Conservation (phyloP, 2,113 vertebrate genomes). For the Clinocottus analis region DNA sequence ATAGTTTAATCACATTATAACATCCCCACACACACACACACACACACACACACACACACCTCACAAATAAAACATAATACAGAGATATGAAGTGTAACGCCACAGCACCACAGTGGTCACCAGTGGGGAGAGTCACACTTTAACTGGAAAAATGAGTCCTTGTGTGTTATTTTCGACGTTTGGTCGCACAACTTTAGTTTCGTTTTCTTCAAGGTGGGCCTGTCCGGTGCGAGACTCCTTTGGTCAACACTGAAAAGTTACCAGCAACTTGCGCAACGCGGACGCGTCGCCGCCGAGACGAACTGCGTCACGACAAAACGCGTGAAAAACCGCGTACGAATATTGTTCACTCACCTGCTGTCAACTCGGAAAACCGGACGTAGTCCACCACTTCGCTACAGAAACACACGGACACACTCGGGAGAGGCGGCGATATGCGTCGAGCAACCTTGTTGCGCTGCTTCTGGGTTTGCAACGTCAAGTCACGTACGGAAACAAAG, state of each 20-base stretch:
- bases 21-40: too few species aligned
- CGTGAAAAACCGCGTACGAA: background rate
- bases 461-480: conserved; percentile 1
- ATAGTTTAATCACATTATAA: background rate
- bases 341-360: conserved; percentile 50
- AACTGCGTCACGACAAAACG: conserved; percentile 64
- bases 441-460: background rate
- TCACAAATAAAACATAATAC: too few species aligned
- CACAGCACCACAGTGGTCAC: background rate
- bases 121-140: background rate
- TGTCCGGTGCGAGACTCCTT: background rate
- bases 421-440: background rate
- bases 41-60: too few species aligned
- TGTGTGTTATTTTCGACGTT: background rate
- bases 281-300: background rate
- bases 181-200: conserved; percentile 23
- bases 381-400: accelerated
- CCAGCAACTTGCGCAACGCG: conserved; percentile 19
- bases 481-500: accelerated
- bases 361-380: background rate
- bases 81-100: background rate
- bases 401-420: background rate
- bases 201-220: conserved; percentile 40
- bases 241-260: conserved; percentile 56
- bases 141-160: accelerated